phyloP scores from a whole-genome alignment of 2,797 vertebrate species.

The Buceros bicornis region DNA sequence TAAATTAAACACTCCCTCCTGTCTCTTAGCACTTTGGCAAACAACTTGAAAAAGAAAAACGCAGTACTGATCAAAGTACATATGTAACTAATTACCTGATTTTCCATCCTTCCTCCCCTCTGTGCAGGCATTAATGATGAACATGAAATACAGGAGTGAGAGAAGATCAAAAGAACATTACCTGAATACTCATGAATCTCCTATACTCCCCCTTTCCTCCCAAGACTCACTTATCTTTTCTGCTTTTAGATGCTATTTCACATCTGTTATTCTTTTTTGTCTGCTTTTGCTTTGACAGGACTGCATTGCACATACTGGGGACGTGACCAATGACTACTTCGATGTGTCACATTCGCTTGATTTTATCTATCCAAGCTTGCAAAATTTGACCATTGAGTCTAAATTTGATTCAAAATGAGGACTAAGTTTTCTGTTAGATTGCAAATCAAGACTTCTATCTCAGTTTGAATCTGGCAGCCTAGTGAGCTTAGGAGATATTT shows the following conservation, averaged over 20 bases:
- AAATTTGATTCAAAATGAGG: background rate
- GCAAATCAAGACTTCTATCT: conserved; percentile 1
- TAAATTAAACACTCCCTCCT: background rate
- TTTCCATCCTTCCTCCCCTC: background rate
- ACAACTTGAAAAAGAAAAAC: conserved; percentile 46
- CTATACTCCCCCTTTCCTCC: background rate
- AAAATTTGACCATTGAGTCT: background rate
- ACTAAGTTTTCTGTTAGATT: background rate
- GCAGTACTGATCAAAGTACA: conserved; percentile 52
- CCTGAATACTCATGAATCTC: background rate
- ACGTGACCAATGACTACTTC: background rate
- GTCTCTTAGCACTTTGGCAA: background rate
- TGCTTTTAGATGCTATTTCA: background rate
- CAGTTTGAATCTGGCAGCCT: background rate
- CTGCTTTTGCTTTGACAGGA: background rate
- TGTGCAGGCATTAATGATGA: conserved; percentile 16
- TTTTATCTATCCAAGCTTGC: background rate
- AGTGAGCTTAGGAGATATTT: background rate
- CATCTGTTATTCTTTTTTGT: conserved; percentile 15
- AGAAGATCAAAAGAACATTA: conserved; percentile 59
- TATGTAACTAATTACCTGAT: conserved; percentile 56
- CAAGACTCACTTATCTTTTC: background rate
- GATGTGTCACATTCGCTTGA: background rate
- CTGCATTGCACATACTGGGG: background rate
- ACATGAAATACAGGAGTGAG: background rate